These are phyloP conservation scores for Henicopernis longicauda DNA, from an alignment of 2,113 vertebrate species.

Conservation along the genomic window DNA sequence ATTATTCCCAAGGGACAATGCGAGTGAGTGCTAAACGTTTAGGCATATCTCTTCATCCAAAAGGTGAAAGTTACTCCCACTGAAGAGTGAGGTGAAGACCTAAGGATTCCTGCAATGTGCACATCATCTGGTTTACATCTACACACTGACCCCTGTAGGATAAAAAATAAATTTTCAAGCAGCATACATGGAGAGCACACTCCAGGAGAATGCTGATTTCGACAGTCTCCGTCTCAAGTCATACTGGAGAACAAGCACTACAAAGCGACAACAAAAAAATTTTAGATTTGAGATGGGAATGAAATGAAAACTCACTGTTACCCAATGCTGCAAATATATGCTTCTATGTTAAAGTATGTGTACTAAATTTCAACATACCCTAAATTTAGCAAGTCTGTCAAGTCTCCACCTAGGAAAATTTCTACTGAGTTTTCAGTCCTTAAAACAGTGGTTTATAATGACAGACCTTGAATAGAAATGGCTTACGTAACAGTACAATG, in stretches of 20 bases:
- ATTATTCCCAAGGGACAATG: not conserved
- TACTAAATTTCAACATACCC: not conserved
- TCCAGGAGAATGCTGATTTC: not conserved
- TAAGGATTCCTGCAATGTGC: not conserved
- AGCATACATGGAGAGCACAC: not conserved
- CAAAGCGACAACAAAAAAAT: not conserved
- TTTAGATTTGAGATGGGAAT: not conserved
- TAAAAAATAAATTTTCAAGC: not conserved
- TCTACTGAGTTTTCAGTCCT: not conserved
- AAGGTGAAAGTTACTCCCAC: not conserved
- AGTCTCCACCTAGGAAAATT: not conserved
- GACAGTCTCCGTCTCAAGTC: not conserved
- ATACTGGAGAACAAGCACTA: not conserved
- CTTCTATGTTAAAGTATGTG: not conserved
- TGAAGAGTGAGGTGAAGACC: not conserved
- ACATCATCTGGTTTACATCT: not conserved
- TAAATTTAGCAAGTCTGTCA: not conserved
- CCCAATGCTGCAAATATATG: not conserved
- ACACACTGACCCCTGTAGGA: not conserved
- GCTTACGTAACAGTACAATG: not conserved
- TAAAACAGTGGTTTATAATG: not conserved
- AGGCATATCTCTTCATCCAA: not conserved
- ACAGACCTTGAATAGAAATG: constrained; percentile 7
- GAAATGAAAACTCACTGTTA: not conserved
- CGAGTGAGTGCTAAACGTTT: not conserved